These are phyloP conservation scores for Galerucella nymphaeae DNA, from an alignment of 2,888 invertebrate genomes.

Conservation along the genomic window DNA sequence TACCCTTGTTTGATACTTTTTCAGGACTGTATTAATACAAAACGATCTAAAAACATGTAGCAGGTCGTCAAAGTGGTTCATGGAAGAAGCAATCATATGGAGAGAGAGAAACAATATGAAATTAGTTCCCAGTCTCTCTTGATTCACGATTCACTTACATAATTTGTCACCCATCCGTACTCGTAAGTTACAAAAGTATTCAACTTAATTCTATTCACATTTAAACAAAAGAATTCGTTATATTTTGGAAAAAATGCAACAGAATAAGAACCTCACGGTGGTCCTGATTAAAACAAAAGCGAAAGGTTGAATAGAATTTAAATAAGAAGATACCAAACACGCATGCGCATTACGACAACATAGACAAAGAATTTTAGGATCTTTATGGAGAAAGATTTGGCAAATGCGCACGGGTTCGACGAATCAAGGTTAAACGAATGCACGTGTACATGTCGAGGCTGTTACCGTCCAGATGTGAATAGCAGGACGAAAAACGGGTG, in stretches of 20 bases:
- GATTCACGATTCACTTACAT: too few relatives aligned
- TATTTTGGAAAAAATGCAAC: neutral
- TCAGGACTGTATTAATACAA: too few relatives aligned
- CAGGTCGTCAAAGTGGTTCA: too few relatives aligned
- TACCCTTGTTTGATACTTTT: too few relatives aligned
- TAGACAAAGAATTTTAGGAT: neutral
- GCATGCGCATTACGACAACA: neutral
- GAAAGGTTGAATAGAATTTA: neutral
- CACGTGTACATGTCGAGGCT: slow-evolving; percentile 23
- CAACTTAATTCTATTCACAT: neutral
- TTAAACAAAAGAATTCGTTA: neutral
- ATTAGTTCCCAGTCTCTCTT: too few relatives aligned
- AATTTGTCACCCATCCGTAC: too few relatives aligned
- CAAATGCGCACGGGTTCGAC: slow-evolving; percentile 14
- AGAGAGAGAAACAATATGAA: too few relatives aligned
- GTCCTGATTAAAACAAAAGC: slow-evolving; percentile 1
- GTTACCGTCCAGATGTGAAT: slow-evolving; percentile 27
- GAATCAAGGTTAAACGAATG: slow-evolving; percentile 30
- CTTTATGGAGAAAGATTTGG: neutral
- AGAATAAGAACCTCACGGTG: neutral
- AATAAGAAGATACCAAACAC: neutral
- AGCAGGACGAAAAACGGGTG: slow-evolving; percentile 29
- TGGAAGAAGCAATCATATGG: too few relatives aligned
- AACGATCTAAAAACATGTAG: too few relatives aligned
- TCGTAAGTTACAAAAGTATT: too few relatives aligned